phyloP scores from a whole-genome alignment of 2,888 invertebrate genomes.

The Thymelicus acteon region DNA sequence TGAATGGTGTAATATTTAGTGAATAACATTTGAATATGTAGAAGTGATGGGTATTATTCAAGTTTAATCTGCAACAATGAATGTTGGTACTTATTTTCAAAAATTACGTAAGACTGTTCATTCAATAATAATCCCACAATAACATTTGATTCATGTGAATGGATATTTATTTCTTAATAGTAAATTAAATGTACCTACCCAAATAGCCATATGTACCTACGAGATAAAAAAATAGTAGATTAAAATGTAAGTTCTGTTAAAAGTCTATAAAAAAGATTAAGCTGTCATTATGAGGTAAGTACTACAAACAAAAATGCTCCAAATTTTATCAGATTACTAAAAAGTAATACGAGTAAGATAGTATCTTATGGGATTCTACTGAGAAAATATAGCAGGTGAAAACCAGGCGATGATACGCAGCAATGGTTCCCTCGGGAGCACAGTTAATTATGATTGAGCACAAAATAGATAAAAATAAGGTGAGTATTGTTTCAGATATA shows the following conservation, averaged over 20 bases:
- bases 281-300: too few species aligned
- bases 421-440: slow-evolving; percentile 72
- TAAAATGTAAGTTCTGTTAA: too few species aligned
- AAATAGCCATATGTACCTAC: too few species aligned
- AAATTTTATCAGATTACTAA: neutral
- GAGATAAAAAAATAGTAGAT: too few species aligned
- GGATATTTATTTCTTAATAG: too few species aligned
- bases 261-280: too few species aligned
- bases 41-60: neutral
- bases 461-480: slow-evolving; percentile 82
- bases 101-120: neutral
- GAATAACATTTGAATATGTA: neutral
- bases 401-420: slow-evolving; percentile 67
- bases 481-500: slow-evolving; percentile 80
- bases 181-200: too few species aligned
- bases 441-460: slow-evolving; percentile 83
- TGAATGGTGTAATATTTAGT: neutral
- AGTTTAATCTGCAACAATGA: too few species aligned
- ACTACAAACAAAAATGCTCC: neutral
- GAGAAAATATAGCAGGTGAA: slow-evolving; percentile 50
- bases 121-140: too few species aligned
- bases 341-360: slow-evolving; percentile 1
- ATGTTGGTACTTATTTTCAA: too few species aligned
- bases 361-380: slow-evolving; percentile 7
- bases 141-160: too few species aligned